Evolutionary conservation across 2,113 vertebrate species (phyloP), one percentile per base, ranked within the genome.

Genomic region (Eudyptes chrysolophus): DNA sequence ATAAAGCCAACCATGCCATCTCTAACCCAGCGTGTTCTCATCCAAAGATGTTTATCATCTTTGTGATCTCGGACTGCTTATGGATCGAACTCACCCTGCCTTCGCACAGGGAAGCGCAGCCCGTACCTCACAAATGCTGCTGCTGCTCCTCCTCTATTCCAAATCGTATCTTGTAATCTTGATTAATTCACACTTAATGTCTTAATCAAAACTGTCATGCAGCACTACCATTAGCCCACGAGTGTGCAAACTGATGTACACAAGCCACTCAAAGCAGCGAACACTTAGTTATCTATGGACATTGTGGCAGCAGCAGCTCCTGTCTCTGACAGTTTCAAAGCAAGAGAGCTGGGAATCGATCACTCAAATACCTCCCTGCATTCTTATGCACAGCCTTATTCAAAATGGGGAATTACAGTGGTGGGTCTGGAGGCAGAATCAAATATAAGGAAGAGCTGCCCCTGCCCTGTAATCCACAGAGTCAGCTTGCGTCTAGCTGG

Each of bases 361-460:
- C 11, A 10, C 3, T 18, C 44, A 25, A 24, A 27, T 6, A 34
- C 4, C 2, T 3, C 30, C 16, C 25, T 9, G 15, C 2, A 3
- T 29, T 75, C 55, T 71, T 18, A 27, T 8, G 14, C n/a, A 52
- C 61, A 88, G 58, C 38, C 36, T 24, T 25, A n/a, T 5, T 57
- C 64, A 40, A 68, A 7, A 2, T 1, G 15, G 55, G 22, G 9
- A 72, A 34, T 11, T 34, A 38, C 42, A 42, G 38, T 1, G n/a
- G 6, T 17, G 65, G 15, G 14, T 29, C 55, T 71, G 69, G 29
- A 93, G 40, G 65, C 25, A 84, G 49, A 66, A 49, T 7, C 36
- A 66, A 34, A 66, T 9, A 2, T 0, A 68, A 66, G 44, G 36
- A 84, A 79, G 60, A 87, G 60, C 34, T 70, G 64, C 30, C 60